Evolutionary conservation across 2,797 vertebrate genomes (phyloP).

Genomic region (Microctenopoma steveboyesi): DNA sequence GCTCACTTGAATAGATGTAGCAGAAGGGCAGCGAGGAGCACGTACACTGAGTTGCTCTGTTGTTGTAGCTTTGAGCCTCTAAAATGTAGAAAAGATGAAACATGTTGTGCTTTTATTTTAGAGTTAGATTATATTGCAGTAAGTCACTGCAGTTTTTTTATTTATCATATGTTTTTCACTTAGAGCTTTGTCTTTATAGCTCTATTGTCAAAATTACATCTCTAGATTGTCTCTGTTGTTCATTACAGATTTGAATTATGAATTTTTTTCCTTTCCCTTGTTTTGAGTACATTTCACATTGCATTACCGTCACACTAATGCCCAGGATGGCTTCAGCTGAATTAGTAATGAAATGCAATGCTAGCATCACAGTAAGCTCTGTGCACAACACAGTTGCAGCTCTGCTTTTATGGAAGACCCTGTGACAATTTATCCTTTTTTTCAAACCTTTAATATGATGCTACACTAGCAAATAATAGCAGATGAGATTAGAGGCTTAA

Average conservation of each 20-base stretch:
- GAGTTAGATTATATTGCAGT: slow-evolving; percentile 7
- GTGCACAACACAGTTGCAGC: slow-evolving; percentile 58
- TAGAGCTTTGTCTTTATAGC: neutral
- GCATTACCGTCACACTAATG: slow-evolving; percentile 79
- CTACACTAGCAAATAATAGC: slow-evolving; percentile 22
- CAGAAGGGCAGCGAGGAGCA: slow-evolving; percentile 43
- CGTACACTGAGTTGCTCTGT: slow-evolving; percentile 39
- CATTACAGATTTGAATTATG: slow-evolving; percentile 46
- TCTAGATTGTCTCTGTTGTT: slow-evolving; percentile 35
- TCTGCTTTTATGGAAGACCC: slow-evolving; percentile 61
- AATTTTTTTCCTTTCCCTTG: slow-evolving; percentile 48
- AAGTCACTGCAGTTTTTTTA: slow-evolving; percentile 9
- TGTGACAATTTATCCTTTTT: slow-evolving; percentile 53
- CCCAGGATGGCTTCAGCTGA: slow-evolving; percentile 73
- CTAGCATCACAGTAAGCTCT: slow-evolving; percentile 55
- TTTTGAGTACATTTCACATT: slow-evolving; percentile 73
- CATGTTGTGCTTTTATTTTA: slow-evolving; percentile 42
- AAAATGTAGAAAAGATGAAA: slow-evolving; percentile 41
- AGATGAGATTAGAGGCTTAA: slow-evolving; percentile 51
- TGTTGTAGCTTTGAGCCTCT: slow-evolving; percentile 38
- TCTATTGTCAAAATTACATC: slow-evolving; percentile 14
- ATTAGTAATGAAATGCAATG: slow-evolving; percentile 83
- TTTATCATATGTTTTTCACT: slow-evolving; percentile 19
- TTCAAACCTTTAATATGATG: slow-evolving; percentile 45
- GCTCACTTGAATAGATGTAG: slow-evolving; percentile 36